Base-by-base conservation (phyloP, 2,113 vertebrate species). In the Psammodynastes pulverulentus region DNA sequence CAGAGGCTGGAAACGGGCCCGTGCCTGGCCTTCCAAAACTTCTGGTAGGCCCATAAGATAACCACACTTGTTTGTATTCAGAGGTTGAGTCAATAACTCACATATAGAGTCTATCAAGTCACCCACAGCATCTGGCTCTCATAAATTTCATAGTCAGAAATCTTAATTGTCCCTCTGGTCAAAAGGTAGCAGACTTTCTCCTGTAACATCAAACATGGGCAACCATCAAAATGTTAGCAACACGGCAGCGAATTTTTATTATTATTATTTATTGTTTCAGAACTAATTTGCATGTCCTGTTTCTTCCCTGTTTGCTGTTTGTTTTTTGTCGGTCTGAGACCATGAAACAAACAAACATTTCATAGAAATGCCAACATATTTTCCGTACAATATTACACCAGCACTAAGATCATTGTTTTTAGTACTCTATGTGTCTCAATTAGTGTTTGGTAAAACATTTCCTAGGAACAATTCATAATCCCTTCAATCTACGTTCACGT, bases 311-410 rank as follows among this genome's bases (percentile, higher is more conserved):
- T 92, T 92, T 95, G 92, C 45, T 87, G 72, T 90, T 90, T 93
- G 88, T 15, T n/a, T 79, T 79, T 79, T 10, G 7, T 39, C 39
- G 23, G 12, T 48, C 21, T 86, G 24, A 26, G 6, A 79, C 56
- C 56, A 7, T 5, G 3, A n/a, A 79, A 39, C n/a, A 79, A 58
- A 79, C 34, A 79, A 90, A 89, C 96, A 96, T n/a, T 91, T 93
- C 95, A 21, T 95, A 93, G 89, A 96, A 95, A 84, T 0, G 0
- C 93, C 96, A 94, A 87, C 89, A 54, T 94, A 91, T 93, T 95
- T 96, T 96, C 93, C n/a, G 51, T 93, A 51, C 84, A 94, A 92
- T 88, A 67, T 91, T 95, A 96, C 92, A 90, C 92, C 92, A 52
- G 84, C 3, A 2, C 88, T 91, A 86, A 91, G 89, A 86, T 94